Base-by-base conservation (phyloP, 2,113 vertebrate genomes). In the Dromas ardeola region DNA sequence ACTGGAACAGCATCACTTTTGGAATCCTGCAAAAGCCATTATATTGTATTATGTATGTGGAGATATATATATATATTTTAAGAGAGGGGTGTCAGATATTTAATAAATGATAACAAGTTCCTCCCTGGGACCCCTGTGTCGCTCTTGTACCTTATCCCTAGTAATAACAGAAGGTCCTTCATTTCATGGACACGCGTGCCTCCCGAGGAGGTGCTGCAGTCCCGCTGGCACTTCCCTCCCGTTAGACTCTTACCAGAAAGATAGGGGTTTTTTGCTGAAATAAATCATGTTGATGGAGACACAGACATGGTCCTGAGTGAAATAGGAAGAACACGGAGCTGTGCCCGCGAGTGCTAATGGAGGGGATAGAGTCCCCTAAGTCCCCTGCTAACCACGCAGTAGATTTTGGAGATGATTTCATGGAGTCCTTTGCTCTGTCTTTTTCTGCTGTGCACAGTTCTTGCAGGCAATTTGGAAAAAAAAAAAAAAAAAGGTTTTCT, bases 21-120 rank as follows among this genome's bases (percentile, higher is more conserved):
- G 76, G 50, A n/a, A n/a, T 40, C 67, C 97, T 96, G 93, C 82
- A 93, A 98, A 98, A 98, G 13, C 90, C 80, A 96, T 98, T 78
- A 80, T 20, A 8, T 52, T 36, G 21, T 47, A 30, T 63, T 85
- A n/a, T 82, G 79, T 66, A 15, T 21, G 42, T 30, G 65, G 69
- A n/a, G 6, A 10, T 3, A 67, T 53, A 53, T 38, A 55, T 30
- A 34, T 47, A 5, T 23, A 12, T 12, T 32, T 85, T 40, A 26
- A 56, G 65, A 42, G 50, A 50, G 3, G 15, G 26, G 15, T 59
- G 89, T 90, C 84, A 47, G 86, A 40, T 77, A 82, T 90, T 90
- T 82, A 84, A 94, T 95, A 95, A 97, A 96, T 12, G 47, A 69
- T 73, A 89, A 62, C 23, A 11, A 49, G 78, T 59, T 79, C 69